Base-by-base conservation (phyloP, 2,797 vertebrate species). In the Vireo griseus region DNA sequence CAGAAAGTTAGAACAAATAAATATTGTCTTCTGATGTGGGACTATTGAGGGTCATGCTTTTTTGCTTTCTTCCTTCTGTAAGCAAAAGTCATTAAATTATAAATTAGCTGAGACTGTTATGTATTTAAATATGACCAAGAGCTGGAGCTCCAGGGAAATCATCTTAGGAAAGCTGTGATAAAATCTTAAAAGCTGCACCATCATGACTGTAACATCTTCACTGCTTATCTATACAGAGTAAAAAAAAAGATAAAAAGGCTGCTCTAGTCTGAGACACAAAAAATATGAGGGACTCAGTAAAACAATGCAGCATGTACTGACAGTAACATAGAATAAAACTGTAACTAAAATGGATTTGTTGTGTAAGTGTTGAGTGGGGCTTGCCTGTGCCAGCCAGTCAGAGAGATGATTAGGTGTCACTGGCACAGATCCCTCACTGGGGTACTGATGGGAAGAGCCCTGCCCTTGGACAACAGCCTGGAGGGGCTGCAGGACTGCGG, bases 361-460 rank as follows among this genome's bases (percentile, higher is more conserved):
- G 25, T 28, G 31, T 0, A 2, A 39, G 13, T 11, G 6, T 16
- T 40, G 48, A 72, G 28, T 4, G 24, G 10, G 15, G 17, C 20
- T 40, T 82, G 35, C 25, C 63, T 54, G 25, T 33, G 33, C 16
- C 31, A 40, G 35, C 21, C 0, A 0, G 12, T 50, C 10, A 42
- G 19, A 37, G 39, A 45, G n/a, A 24, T 2, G 3, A 22, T 24
- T 52, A 55, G 59, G 51, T n/a, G 44, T 33, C 57, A 4, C 25
- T 57, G 31, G 33, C 47, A 80, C 31, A 22, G 5, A 29, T 52
- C 22, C n/a, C 35, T 61, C 1, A 0, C 26, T n/a, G 33, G 7
- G 26, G 18, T 24, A 26, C 42, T 39, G 11, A 48, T 15, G 33
- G 28, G 31, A 85, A 82, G 26, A 37, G 11, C 42, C 33, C 9